A percentile compares a stretch with the other conserved stretches of the same genome.
Conservation (phyloP, 30 jellyfish, hydroid and myxozoan genomes). For the Hydra vulgaris region DNA sequence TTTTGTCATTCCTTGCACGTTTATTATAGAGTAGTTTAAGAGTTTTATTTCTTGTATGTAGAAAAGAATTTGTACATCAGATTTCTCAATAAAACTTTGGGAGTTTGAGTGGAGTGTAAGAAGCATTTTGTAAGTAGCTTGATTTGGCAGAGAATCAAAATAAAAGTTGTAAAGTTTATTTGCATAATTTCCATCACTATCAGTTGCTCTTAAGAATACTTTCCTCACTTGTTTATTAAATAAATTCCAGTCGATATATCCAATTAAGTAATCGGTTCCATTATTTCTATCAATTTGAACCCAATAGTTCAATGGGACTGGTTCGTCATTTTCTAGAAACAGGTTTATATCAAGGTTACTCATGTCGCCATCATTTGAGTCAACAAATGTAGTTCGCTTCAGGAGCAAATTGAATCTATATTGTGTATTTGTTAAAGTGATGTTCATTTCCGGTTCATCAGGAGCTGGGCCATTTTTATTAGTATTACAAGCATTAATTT, state of each 20-base stretch:
- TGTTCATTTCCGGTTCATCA: not conserved
- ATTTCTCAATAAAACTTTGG: not conserved
- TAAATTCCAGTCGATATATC: not conserved
- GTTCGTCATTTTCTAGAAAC: slow-evolving; percentile 34
- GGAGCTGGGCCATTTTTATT: slow-evolving; percentile 8
- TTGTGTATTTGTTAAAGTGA: not conserved
- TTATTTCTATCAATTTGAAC: not conserved
- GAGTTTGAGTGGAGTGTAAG: not conserved
- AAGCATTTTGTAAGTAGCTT: slow-evolving; percentile 1
- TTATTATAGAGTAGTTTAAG: not conserved
- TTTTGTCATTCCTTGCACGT: slow-evolving; percentile 9
- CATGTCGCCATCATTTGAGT: slow-evolving; percentile 48
- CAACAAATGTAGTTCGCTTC: slow-evolving; percentile 45
- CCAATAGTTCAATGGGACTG: slow-evolving; percentile 46
- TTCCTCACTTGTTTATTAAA: not conserved
- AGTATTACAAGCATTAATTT: not conserved
- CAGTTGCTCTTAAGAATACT: slow-evolving; percentile 58
- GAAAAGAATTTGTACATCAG: slow-evolving; percentile 45
- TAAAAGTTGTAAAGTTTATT: slow-evolving; percentile 4
- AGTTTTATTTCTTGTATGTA: slow-evolving; percentile 24
- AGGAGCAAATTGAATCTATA: slow-evolving; percentile 13
- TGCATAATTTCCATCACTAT: slow-evolving; percentile 30
- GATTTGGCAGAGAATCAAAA: slow-evolving; percentile 2
- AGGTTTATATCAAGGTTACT: slow-evolving; percentile 16
- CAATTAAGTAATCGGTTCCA: not conserved